Evolutionary conservation across 2,113 vertebrate species (phyloP), one percentile per base, ranked within the genome.

Genomic region (Oceanites oceanicus): DNA sequence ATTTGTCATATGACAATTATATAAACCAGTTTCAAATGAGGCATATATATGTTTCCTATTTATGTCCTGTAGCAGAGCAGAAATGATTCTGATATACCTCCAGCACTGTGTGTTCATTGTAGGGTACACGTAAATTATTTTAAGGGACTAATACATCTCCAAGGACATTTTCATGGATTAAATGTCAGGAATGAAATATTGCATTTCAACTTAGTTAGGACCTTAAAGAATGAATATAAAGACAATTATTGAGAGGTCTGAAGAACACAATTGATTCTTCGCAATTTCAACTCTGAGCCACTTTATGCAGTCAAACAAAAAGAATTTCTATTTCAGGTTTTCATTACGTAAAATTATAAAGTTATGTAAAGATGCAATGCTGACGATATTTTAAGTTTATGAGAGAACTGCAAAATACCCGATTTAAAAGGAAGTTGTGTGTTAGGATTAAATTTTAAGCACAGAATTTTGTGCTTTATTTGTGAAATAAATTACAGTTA

Each of bases 171-270:
- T 94, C 92, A 98, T 97, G 86, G 97, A 98, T 98, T 98, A 98
- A 96, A 77, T 96, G 97, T 98, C 98, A 97, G 77, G 81, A 97
- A 97, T 98, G 97, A 98, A 98, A 98, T 97, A 98, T 86, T 92
- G 88, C 95, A 93, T 97, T 97, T 97, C 97, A 97, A 82, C 95
- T 94, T 90, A 79, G 36, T 42, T 72, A 72, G 67, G 93, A 79
- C 78, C 79, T 96, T 97, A 90, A 96, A 95, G 90, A 97, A 94
- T 79, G 77, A 96, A 94, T 72, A 75, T 53, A 90, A 91, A 92
- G 95, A 93, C 95, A 92, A 94, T 90, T 96, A 98, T 44, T 77
- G 92, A 96, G 94, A 91, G 71, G 79, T 79, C 67, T 92, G 59
- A 86, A 90, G 55, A 97, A 82, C 32, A 63, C n/a, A 11, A 92